Base-by-base conservation (phyloP, 2,797 vertebrate species). In the Hyperoplus lanceolatus region DNA sequence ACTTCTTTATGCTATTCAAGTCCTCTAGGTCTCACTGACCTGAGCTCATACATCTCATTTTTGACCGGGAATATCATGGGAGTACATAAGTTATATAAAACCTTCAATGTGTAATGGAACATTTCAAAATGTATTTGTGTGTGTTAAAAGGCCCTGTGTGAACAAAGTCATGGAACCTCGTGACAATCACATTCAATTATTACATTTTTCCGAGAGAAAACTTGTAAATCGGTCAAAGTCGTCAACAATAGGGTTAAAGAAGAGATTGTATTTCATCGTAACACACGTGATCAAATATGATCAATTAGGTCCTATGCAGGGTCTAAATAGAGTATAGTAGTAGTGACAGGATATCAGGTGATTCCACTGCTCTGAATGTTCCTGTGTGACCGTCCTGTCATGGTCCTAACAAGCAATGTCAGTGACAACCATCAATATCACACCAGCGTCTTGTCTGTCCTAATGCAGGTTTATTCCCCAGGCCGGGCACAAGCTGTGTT, bases 381-480 rank as follows among this genome's bases (percentile, higher is more conserved):
- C 66, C 71, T 51, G 29, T 87, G 83, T 81, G 66, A 67, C 68
- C 46, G 50, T 75, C 56, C 65, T 66, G 85, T 84, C 81, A 77
- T 13, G 78, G 71, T 74, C 80, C 67, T 77, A 84, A 80, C 83
- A 59, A 79, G 62, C 48, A 21, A 68, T 71, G 82, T 79, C 71
- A 82, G 82, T 73, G 83, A 85, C 84, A 85, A 83, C 84, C 87
- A 61, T 92, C 88, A 82, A 72, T 83, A 81, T 90, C 79, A 83
- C 89, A 87, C 81, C 81, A 79, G 74, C 50, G 66, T 77, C 85
- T 53, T 62, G 75, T 82, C 69, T 69, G 70, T 72, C 78, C 90
- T 94, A 92, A 92, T 93, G 92, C 86, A 90, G 87, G 60, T 59
- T 53, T 90, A 91, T 90, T 92, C 92, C 93, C 88, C 82, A 12